Conservation (phyloP, 1,140 invertebrate species). For the Probaryconus sp. region DNA sequence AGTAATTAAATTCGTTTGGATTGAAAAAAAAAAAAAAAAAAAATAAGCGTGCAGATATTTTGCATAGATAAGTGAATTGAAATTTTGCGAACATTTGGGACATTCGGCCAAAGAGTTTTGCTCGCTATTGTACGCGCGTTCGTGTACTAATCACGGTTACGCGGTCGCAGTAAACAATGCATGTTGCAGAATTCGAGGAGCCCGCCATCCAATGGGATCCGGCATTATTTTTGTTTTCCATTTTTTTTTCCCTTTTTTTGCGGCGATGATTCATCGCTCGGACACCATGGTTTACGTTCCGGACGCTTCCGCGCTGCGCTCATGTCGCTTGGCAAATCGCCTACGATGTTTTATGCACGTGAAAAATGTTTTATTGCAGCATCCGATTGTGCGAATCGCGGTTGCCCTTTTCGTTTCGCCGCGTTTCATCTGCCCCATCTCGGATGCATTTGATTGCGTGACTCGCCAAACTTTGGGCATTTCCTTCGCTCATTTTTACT, state of each 20-base stretch:
- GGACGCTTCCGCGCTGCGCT: conserved; percentile 29
- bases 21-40: no score
- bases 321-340: conserved; percentile 36
- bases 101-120: no score
- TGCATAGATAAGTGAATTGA: no score
- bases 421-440: conserved; percentile 1
- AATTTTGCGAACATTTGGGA: no score
- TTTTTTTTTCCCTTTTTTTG: conserved; percentile 52
- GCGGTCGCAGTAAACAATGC: conserved; percentile 64
- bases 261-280: conserved; percentile 71
- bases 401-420: conserved; percentile 24
- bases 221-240: conserved; percentile 20
- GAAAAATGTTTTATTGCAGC: conserved; percentile 68
- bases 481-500: conserved; percentile 13
- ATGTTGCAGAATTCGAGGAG: conserved; percentile 55
- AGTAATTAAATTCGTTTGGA: no score
- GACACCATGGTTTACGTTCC: conserved; percentile 46
- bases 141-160: conserved; percentile 47
- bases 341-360: conserved; percentile 58
- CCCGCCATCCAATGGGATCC: conserved; percentile 3
- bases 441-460: conserved; percentile 26
- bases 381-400: conserved; percentile 42
- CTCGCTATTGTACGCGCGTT: conserved; percentile 20
- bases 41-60: no score
- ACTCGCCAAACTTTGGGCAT: conserved; percentile 5